phyloP scores from a whole-genome alignment of 2,113 vertebrate genomes.

The Pantherophis guttatus region DNA sequence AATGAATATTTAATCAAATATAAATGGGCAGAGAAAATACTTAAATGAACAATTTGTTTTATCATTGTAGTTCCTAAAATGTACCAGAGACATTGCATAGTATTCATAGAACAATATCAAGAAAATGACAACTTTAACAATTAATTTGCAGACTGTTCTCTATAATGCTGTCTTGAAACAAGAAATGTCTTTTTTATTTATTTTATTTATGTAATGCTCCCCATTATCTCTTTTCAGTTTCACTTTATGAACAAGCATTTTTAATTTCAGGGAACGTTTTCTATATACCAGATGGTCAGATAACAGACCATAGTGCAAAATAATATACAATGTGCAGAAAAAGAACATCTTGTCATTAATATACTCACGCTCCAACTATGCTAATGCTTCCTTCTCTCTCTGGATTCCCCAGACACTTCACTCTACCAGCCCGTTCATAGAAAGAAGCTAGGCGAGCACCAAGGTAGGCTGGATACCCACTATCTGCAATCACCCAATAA shows the following conservation, averaged over 20 bases:
- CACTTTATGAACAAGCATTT: background rate
- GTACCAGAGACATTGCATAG: background rate
- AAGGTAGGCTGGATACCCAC: conserved; percentile 95
- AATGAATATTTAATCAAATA: background rate
- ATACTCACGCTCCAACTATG: conserved; percentile 95
- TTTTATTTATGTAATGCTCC: background rate
- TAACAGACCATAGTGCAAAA: background rate
- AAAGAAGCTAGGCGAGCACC: conserved; percentile 94
- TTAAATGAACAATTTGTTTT: background rate
- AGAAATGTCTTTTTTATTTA: background rate
- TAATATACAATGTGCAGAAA: background rate
- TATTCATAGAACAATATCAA: background rate
- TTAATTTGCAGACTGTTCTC: background rate
- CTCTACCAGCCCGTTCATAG: conserved; percentile 93
- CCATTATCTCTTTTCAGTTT: background rate
- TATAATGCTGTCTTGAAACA: background rate
- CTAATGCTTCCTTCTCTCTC: conserved; percentile 97
- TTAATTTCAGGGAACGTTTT: background rate
- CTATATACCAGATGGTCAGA: background rate
- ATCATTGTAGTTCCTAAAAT: background rate
- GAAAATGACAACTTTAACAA: background rate
- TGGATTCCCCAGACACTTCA: conserved; percentile 97
- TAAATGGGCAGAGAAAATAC: background rate
- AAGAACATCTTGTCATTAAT: conserved; percentile 3
- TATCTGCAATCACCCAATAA: conserved; percentile 77